Evolutionary conservation across 1,140 invertebrate species (phyloP).

Genomic region (Amphibalanus amphitrite): DNA sequence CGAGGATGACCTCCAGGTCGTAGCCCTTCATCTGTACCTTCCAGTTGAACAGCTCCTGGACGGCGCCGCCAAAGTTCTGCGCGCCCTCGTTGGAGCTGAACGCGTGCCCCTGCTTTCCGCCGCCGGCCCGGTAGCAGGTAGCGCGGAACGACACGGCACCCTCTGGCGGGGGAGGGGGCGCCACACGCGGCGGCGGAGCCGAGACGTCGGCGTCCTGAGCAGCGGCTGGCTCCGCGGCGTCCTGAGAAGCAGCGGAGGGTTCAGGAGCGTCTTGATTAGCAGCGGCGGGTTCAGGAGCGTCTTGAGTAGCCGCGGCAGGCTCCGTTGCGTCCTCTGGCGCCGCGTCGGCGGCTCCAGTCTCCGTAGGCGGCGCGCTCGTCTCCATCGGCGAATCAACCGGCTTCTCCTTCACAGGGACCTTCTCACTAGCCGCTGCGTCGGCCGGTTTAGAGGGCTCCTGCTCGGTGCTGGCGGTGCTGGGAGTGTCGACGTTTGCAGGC

Average conservation of each 20-base stretch:
- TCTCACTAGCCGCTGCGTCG: no score
- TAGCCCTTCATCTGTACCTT: conserved; percentile 29
- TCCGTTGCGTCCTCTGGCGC: no score
- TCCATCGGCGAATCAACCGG: no score
- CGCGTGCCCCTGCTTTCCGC: conserved; percentile 19
- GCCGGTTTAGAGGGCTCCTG: no score
- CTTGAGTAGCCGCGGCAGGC: no score
- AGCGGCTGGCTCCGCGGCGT: not conserved
- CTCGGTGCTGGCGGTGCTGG: no score
- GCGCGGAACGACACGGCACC: not conserved
- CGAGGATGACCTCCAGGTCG: conserved; percentile 30
- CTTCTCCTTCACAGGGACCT: no score
- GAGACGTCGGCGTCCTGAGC: not conserved
- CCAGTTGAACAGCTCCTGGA: conserved; percentile 31
- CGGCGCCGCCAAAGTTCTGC: conserved; percentile 26
- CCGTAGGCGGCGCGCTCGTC: no score
- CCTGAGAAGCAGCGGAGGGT: no score
- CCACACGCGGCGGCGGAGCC: not conserved
- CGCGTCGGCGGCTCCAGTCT: no score
- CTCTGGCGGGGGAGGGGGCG: not conserved
- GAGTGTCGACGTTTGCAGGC: no score
- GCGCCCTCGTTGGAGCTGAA: conserved; percentile 31
- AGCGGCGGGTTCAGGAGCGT: not conserved
- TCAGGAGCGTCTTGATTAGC: not conserved
- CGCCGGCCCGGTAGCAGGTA: not conserved